These are phyloP conservation scores for Columba janthina DNA, from an alignment of 2,113 vertebrate genomes.

Conservation along the genomic window DNA sequence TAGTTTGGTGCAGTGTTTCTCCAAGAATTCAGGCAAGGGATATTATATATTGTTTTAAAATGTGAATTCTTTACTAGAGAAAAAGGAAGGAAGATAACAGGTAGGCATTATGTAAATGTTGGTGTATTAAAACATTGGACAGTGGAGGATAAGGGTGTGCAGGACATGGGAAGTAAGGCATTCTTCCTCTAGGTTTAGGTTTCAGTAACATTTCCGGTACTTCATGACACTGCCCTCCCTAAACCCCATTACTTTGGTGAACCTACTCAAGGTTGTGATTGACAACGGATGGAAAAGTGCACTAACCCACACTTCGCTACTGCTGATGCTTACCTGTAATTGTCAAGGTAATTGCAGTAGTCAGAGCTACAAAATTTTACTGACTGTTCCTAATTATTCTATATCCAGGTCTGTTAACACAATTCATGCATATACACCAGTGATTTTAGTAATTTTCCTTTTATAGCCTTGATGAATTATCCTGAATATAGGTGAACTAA, in stretches of 20 bases:
- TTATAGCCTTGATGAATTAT: constrained; percentile 15
- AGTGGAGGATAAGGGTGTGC: background rate
- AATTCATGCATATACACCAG: background rate
- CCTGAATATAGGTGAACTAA: constrained; percentile 26
- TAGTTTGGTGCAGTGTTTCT: background rate
- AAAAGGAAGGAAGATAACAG: background rate
- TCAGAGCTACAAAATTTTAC: background rate
- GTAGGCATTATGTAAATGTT: background rate
- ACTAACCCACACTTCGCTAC: background rate
- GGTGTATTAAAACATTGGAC: background rate
- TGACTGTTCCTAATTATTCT: constrained; percentile 11
- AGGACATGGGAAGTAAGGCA: background rate
- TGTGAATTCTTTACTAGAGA: background rate
- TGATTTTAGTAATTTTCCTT: constrained; percentile 43
- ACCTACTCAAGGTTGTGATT: background rate
- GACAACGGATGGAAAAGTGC: background rate
- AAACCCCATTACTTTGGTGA: background rate
- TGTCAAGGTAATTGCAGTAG: background rate
- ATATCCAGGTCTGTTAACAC: background rate
- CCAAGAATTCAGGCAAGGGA: background rate
- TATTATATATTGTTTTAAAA: background rate
- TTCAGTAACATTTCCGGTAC: background rate
- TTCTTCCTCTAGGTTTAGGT: background rate
- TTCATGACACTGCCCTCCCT: background rate
- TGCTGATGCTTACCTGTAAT: background rate